These are phyloP conservation scores for Crepidodera aurea DNA, from an alignment of 2,888 invertebrate genomes.

Conservation along the genomic window DNA sequence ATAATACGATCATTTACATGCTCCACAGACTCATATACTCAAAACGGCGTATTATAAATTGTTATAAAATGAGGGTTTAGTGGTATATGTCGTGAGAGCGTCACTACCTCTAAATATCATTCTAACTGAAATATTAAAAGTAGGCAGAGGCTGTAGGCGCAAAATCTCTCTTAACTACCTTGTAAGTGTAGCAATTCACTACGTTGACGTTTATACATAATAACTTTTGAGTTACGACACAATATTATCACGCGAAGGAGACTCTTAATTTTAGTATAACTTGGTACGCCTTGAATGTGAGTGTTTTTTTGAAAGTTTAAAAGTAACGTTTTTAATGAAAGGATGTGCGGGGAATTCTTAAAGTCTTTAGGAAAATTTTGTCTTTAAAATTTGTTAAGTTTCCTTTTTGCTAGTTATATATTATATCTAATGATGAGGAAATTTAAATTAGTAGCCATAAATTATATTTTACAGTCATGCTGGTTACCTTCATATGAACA, in stretches of 20 bases:
- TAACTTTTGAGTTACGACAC: slow-evolving; percentile 30
- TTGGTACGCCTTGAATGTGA: slow-evolving; percentile 17
- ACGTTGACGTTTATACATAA: slow-evolving; percentile 28
- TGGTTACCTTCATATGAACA: too few relatives aligned
- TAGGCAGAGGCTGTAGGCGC: slow-evolving; percentile 7
- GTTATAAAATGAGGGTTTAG: neutral
- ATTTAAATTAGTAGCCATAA: too few relatives aligned
- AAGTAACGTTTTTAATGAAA: slow-evolving; percentile 19
- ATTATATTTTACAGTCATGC: too few relatives aligned
- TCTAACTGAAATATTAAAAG: slow-evolving; percentile 26
- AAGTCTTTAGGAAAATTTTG: slow-evolving; percentile 11
- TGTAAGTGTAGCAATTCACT: slow-evolving; percentile 29
- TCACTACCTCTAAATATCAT: slow-evolving; percentile 10
- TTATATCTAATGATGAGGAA: too few relatives aligned
- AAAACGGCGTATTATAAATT: slow-evolving; percentile 1
- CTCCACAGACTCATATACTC: neutral
- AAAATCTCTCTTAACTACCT: slow-evolving; percentile 26
- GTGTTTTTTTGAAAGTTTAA: slow-evolving; percentile 23
- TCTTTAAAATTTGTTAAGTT: slow-evolving; percentile 6
- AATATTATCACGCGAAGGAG: slow-evolving; percentile 26
- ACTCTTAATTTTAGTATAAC: slow-evolving; percentile 23
- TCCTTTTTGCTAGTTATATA: neutral
- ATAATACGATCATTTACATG: slow-evolving; percentile 7
- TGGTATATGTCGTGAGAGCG: slow-evolving; percentile 10
- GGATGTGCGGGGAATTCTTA: slow-evolving; percentile 16